phyloP scores from a whole-genome alignment of 2,888 invertebrate genomes.

The Eristalis intricaria region DNA sequence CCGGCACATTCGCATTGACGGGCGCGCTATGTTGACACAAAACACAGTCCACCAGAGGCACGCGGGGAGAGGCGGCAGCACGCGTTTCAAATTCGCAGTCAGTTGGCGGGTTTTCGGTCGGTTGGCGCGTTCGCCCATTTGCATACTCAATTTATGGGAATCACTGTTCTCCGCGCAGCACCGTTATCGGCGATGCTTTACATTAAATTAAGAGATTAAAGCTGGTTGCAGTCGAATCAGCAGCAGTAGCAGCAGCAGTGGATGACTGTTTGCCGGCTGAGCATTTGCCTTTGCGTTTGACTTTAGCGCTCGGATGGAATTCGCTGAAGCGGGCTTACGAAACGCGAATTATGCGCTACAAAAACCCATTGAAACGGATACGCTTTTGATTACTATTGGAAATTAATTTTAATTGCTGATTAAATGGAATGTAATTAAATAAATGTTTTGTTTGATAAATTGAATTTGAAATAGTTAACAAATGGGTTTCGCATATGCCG shows the following conservation, averaged over 20 bases:
- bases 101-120: conserved; percentile 22
- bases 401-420: conserved; percentile 48
- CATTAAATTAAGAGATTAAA: conserved; percentile 66
- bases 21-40: conserved; percentile 40
- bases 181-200: conserved; percentile 57
- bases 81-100: conserved; percentile 37
- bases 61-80: neutral
- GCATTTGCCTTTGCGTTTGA: neutral
- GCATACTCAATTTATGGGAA: conserved; percentile 60
- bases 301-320: neutral
- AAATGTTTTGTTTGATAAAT: conserved; percentile 13
- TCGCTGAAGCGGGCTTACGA: neutral
- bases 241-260: no score
- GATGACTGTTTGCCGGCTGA: no score
- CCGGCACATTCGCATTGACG: conserved; percentile 2
- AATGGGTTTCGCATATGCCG: no score
- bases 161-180: conserved; percentile 19
- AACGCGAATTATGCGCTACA: neutral
- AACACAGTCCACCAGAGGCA: neutral
- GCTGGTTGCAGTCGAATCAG: neutral
- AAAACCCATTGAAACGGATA: neutral
- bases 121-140: conserved; percentile 37
- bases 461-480: no score
- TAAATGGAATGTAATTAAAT: conserved; percentile 42
- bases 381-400: neutral